Evolutionary conservation across 2,797 vertebrate species (phyloP).

Genomic region (Perodicticus potto): DNA sequence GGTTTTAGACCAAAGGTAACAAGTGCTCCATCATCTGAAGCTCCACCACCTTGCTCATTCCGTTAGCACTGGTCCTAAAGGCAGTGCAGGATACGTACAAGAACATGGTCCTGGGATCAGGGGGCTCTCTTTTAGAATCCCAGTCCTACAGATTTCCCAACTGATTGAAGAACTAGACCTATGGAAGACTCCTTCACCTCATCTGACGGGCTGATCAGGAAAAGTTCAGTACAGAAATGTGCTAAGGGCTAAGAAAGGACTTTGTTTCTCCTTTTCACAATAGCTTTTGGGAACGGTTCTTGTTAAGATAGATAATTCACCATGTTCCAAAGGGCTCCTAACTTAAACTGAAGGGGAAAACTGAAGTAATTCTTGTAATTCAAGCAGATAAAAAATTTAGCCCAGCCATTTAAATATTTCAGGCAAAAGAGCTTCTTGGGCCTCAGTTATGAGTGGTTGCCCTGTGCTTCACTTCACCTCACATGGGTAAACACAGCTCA

Average conservation of each 20-base stretch:
- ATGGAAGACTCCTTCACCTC: neutral
- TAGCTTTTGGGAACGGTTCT: neutral
- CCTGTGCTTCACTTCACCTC: neutral
- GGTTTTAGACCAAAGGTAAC: neutral
- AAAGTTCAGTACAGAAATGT: neutral
- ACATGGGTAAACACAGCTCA: conserved; percentile 43
- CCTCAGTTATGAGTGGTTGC: conserved; percentile 38
- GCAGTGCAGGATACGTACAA: neutral
- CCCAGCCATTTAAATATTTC: conserved; percentile 68
- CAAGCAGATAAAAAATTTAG: conserved; percentile 61
- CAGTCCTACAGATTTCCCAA: neutral
- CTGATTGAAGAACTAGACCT: neutral
- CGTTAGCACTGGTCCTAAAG: neutral
- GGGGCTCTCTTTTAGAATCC: neutral
- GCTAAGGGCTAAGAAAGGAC: neutral
- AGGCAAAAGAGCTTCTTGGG: conserved; percentile 40
- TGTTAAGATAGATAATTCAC: neutral
- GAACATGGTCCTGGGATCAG: neutral
- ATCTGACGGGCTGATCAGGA: neutral
- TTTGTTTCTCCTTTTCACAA: neutral
- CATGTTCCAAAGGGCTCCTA: conserved; percentile 22
- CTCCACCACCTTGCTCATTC: neutral
- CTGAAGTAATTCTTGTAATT: conserved; percentile 58
- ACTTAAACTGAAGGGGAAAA: conserved; percentile 25
- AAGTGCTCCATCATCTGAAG: neutral